Evolutionary conservation across 2,797 vertebrate genomes (phyloP).

Genomic region (Aphelocoma californica): DNA sequence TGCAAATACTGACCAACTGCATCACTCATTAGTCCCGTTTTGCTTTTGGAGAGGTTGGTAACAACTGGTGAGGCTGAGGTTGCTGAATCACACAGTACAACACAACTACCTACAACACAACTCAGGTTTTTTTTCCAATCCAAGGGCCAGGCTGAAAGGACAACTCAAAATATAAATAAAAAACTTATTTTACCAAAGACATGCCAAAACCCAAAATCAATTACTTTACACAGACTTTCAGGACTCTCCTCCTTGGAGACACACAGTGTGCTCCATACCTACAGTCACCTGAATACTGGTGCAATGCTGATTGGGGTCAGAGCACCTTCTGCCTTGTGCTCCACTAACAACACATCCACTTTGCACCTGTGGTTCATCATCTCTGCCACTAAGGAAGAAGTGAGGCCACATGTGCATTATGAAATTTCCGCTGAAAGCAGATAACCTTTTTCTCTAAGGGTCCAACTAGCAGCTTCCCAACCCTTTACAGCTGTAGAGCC

Average conservation of each 20-base stretch:
- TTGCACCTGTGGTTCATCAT: not conserved
- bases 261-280: fast-evolving
- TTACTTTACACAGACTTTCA: not conserved
- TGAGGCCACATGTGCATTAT: fast-evolving
- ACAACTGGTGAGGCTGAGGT: not conserved
- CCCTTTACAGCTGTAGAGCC: not conserved
- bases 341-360: not conserved
- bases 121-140: not conserved
- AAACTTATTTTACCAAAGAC: not conserved
- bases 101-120: too few species aligned
- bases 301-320: not conserved
- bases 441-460: not conserved
- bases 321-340: not conserved
- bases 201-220: not conserved
- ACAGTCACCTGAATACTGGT: fast-evolving
- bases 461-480: not conserved
- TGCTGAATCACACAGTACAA: not conserved
- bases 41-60: not conserved
- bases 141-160: not conserved
- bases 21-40: not conserved
- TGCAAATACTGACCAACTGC: not conserved
- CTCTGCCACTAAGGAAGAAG: not conserved
- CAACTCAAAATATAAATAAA: not conserved
- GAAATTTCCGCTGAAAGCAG: not conserved
- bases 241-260: not conserved